Percentiles rank a stretch among this genome's conserved stretches.
Evolutionary conservation across 2,113 vertebrate genomes (phyloP).

Genomic region (Poecile atricapillus): DNA sequence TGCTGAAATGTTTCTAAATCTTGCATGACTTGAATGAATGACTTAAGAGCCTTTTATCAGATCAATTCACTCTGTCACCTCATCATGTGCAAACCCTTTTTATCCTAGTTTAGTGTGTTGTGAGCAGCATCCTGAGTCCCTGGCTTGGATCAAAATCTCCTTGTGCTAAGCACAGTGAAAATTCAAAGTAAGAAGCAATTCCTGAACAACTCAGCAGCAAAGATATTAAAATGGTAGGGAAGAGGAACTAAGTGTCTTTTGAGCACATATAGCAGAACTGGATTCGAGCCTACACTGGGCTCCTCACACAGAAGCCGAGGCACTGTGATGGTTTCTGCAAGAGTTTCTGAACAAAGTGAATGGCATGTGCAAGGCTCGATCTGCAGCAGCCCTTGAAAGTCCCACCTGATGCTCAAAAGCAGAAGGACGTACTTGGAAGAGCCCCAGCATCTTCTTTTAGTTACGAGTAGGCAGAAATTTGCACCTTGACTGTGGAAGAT

Average conservation of each 20-base stretch:
- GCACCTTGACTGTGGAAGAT: neutral
- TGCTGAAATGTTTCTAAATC: conserved; percentile 24
- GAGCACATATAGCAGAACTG: neutral
- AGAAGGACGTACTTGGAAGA: neutral
- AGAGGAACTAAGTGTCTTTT: neutral
- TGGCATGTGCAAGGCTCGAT: neutral
- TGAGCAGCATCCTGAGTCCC: neutral
- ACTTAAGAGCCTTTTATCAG: conserved; percentile 9
- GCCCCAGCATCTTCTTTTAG: neutral
- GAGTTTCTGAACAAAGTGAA: neutral
- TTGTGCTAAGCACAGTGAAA: neutral
- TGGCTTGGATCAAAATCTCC: neutral
- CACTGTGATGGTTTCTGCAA: neutral
- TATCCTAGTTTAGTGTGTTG: neutral
- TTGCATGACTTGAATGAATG: conserved; percentile 19
- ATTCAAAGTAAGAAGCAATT: neutral
- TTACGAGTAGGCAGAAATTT: neutral
- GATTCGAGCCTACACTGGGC: neutral
- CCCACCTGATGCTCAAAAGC: neutral
- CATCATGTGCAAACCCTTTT: neutral
- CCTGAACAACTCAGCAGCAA: neutral
- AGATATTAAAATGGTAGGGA: neutral
- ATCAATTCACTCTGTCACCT: neutral
- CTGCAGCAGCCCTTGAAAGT: neutral
- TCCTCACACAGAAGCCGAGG: neutral